Base-by-base conservation (phyloP, 2,797 vertebrate genomes). In the Odontamblyopus lacepedii region DNA sequence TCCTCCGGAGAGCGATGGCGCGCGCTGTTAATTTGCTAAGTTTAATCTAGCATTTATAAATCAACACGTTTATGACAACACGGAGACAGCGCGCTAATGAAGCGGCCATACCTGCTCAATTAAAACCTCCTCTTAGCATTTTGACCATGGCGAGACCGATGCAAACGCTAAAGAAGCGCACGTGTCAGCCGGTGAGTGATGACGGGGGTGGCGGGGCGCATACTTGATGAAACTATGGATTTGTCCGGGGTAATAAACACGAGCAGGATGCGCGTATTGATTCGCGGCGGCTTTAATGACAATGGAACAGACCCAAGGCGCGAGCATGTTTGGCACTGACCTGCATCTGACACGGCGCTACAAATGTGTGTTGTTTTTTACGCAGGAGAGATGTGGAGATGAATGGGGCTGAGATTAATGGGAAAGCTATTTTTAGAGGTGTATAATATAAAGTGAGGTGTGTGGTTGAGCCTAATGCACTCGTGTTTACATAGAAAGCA, bases 231-330 rank as follows among this genome's bases (percentile, higher is more conserved):
- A 44, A 84, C 71, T 81, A 85, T 86, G 75, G 85, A 87, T 87
- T 87, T 83, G 81, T 78, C 79, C 74, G 71, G 68, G 71, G 77
- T 80, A 80, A 86, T 83, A 88, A 84, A 85, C 81, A 80, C 76
- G 48, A 72, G 59, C 81, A 18, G 76, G 82, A 80, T 81, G 81
- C 84, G 80, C 30, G 75, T 74, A 87, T 89, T 81, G 85, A 87
- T 87, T 85, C 75, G 85, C 71, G 78, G 62, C 69, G 27, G 69
- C 71, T 75, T 80, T 83, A 80, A 80, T 85, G 81, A 76, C 80
- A 77, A 26, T 83, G 80, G 81, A 83, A 80, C 77, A 72, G 68
- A 63, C 70, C 80, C 81, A 69, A 70, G 83, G 78, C 78, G 76
- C 29, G 15, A 18, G 30, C 32, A 73, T 60, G 75, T 74, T 80